These are phyloP conservation scores for Oophaga pumilio DNA, from an alignment of 2,113 vertebrate species.

Conservation along the genomic window DNA sequence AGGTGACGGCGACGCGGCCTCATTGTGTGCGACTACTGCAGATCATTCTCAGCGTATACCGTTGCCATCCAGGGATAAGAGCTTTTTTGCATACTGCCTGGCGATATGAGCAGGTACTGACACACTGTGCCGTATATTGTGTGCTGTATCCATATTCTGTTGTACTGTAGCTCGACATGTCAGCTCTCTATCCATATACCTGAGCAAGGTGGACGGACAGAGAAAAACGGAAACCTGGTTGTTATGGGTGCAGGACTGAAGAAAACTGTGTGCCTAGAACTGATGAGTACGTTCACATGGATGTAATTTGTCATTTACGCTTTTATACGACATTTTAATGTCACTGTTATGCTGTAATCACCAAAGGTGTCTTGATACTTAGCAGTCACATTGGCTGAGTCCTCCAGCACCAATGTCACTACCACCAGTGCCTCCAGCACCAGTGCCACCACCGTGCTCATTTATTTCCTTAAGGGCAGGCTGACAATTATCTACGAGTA, in stretches of 20 bases:
- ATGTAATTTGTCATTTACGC: not conserved
- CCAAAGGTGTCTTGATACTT: constrained; percentile 31
- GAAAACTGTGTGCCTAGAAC: not conserved
- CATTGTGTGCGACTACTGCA: constrained; percentile 9
- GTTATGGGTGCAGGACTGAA: not conserved
- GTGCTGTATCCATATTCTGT: constrained; percentile 36
- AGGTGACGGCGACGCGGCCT: not conserved
- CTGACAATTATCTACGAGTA: not conserved
- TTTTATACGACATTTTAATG: constrained; percentile 23
- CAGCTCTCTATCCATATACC: constrained; percentile 15
- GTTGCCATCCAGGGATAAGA: not conserved
- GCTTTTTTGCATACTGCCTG: not conserved
- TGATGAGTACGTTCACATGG: not conserved
- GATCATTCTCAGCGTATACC: not conserved
- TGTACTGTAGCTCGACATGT: not conserved
- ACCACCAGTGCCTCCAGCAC: not conserved
- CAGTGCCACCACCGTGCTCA: not conserved
- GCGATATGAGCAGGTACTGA: not conserved
- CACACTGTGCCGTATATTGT: constrained; percentile 35
- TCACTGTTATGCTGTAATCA: constrained; percentile 25
- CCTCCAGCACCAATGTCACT: not conserved
- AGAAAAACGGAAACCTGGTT: not conserved
- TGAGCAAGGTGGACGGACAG: too few relatives aligned
- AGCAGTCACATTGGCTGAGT: not conserved
- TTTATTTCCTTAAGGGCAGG: not conserved